Conservation (phyloP, 2,797 vertebrate species). For the Danio choprae region DNA sequence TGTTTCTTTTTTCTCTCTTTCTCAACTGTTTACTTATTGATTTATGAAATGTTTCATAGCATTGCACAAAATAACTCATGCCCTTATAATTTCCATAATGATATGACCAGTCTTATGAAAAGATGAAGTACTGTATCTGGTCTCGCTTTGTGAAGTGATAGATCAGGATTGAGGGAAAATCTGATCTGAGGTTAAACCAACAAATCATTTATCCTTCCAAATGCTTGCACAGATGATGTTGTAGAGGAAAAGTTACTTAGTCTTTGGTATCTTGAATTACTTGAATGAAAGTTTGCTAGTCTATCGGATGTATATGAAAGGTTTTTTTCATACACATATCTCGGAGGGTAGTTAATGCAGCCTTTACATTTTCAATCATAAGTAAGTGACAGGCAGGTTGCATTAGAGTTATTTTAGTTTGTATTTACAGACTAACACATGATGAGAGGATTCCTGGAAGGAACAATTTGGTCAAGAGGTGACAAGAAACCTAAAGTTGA, state of each 20-base stretch:
- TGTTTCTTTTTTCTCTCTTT: conserved; percentile 3
- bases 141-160: conserved; percentile 8
- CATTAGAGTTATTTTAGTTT: conserved; percentile 19
- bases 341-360: not conserved
- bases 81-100: conserved; percentile 29
- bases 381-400: conserved; percentile 10
- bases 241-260: conserved; percentile 7
- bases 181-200: conserved; percentile 8
- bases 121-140: conserved; percentile 11
- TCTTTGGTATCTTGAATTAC: conserved; percentile 29
- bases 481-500: conserved; percentile 3
- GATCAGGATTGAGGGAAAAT: conserved; percentile 10
- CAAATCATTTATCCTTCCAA: conserved; percentile 16
- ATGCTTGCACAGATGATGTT: conserved; percentile 31
- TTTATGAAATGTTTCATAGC: conserved; percentile 39
- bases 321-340: conserved; percentile 33
- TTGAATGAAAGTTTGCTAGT: conserved; percentile 36
- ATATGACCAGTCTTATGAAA: conserved; percentile 23
- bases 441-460: not conserved
- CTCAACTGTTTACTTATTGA: conserved; percentile 44
- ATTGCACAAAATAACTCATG: conserved; percentile 47
- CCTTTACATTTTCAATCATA: conserved; percentile 6
- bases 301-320: conserved; percentile 15
- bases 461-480: not conserved
- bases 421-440: conserved; percentile 23